phyloP scores from a whole-genome alignment of 2,888 invertebrate genomes.

The Ophion ventricosus region DNA sequence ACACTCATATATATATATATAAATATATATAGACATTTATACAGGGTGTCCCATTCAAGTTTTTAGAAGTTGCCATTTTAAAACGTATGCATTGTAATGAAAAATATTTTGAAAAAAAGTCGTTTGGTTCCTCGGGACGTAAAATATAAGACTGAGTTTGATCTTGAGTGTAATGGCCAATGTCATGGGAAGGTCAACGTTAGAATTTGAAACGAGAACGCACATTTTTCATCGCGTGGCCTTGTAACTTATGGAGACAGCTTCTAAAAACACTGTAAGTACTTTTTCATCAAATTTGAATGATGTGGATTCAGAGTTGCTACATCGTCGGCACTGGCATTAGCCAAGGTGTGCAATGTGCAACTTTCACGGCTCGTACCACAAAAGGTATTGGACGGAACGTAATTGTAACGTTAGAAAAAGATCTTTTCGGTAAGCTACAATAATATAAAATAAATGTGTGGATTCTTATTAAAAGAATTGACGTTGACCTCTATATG shows the following conservation, averaged over 20 bases:
- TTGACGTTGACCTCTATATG: too few species aligned
- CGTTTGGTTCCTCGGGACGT: too few species aligned
- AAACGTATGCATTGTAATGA: background rate
- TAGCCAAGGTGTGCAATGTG: too few species aligned
- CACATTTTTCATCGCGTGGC: background rate
- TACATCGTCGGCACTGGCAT: too few species aligned
- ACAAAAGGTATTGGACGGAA: too few species aligned
- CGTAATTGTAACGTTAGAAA: too few species aligned
- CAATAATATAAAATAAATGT: too few species aligned
- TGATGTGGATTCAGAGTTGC: too few species aligned
- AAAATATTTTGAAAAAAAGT: background rate
- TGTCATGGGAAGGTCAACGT: background rate
- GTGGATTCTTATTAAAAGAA: too few species aligned
- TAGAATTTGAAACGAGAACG: background rate
- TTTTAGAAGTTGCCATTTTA: background rate
- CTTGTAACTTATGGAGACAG: background rate
- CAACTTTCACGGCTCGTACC: too few species aligned
- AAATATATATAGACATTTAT: conserved; percentile 25
- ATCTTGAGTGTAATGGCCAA: background rate
- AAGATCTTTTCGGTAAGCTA: too few species aligned
- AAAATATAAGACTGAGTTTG: background rate
- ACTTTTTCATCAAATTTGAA: background rate
- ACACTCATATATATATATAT: background rate
- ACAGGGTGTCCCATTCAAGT: background rate
- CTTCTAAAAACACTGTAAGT: background rate